Evolutionary conservation across 1,140 invertebrate genomes (phyloP).

Genomic region (Philotrypesis tridentata): DNA sequence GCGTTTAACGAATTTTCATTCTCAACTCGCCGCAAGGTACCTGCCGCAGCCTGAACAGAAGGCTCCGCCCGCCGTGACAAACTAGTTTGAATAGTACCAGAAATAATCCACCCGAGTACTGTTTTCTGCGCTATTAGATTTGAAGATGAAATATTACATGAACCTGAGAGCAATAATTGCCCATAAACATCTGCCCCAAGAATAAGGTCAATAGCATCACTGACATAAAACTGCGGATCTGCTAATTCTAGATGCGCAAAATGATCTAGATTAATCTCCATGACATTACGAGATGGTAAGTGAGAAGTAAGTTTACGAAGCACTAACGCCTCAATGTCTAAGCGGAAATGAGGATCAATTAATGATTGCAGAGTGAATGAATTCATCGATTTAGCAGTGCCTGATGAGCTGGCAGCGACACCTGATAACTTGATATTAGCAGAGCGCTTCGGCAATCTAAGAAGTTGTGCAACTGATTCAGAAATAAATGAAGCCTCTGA

Average conservation of each 20-base stretch:
- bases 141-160: neutral
- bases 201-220: conserved; percentile 40
- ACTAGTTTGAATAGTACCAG: conserved; percentile 38
- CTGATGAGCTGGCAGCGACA: neutral
- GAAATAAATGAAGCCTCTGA: conserved; percentile 9
- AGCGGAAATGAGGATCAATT: neutral
- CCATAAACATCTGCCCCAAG: conserved; percentile 47
- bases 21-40: too few relatives aligned
- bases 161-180: conserved; percentile 20
- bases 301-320: neutral
- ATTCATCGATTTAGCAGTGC: neutral
- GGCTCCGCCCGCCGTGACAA: conserved; percentile 38
- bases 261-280: too few relatives aligned
- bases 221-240: conserved; percentile 36
- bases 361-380: neutral
- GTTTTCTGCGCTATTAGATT: conserved; percentile 58
- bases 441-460: neutral
- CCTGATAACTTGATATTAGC: neutral
- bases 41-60: too few relatives aligned
- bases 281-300: neutral
- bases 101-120: conserved; percentile 57
- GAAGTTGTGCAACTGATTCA: neutral
- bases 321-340: conserved; percentile 15
- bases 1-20: neutral
- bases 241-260: conserved; percentile 10